A percentile compares a stretch with the other conserved stretches of the same genome.
These are phyloP conservation scores for Aphidius gifuensis DNA, from an alignment of 1,140 invertebrate genomes.

Conservation along the genomic window DNA sequence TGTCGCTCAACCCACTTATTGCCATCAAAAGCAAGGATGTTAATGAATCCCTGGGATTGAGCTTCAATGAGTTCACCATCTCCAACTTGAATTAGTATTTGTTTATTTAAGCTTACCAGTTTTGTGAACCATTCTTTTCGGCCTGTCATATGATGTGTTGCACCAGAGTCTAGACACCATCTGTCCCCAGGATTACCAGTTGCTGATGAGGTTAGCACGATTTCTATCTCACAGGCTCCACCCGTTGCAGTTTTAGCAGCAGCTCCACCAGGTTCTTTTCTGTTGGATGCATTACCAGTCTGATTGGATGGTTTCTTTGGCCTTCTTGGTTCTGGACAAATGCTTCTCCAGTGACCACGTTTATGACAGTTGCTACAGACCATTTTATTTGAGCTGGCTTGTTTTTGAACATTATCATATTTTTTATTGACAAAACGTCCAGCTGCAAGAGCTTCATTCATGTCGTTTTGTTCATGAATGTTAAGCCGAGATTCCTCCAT, in stretches of 20 bases:
- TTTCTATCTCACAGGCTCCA: not conserved
- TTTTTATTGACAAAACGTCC: not conserved
- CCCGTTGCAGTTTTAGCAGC: conserved; percentile 14
- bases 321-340: not conserved
- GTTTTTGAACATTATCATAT: not conserved
- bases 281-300: conserved; percentile 1
- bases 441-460: not conserved
- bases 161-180: conserved; percentile 35
- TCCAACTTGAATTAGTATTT: conserved; percentile 17
- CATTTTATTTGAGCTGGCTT: not conserved
- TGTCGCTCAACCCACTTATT: conserved; percentile 18
- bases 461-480: not conserved
- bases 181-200: not conserved
- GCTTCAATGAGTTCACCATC: conserved; percentile 20
- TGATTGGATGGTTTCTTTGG: conserved; percentile 10
- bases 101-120: conserved; percentile 7
- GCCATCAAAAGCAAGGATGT: conserved; percentile 16
- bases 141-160: conserved; percentile 29
- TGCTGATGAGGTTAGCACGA: not conserved
- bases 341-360: conserved; percentile 18
- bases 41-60: conserved; percentile 17
- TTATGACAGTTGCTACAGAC: conserved; percentile 27
- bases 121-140: conserved; percentile 19
- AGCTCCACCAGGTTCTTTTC: conserved; percentile 5
- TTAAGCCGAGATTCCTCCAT: conserved; percentile 23